These are phyloP conservation scores for Apamea monoglypha DNA, from an alignment of 2,888 invertebrate genomes.

Conservation along the genomic window DNA sequence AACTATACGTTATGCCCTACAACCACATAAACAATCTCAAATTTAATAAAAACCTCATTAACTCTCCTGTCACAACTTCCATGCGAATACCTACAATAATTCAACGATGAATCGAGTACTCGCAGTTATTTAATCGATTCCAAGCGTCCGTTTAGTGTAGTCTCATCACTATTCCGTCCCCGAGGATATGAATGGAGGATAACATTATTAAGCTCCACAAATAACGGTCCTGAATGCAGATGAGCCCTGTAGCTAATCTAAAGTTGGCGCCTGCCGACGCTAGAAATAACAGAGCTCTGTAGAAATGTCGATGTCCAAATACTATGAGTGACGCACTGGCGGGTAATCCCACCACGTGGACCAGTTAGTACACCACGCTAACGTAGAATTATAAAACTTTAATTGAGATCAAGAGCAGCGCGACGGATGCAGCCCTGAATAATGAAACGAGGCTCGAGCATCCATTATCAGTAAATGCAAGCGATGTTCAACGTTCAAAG, in stretches of 20 bases:
- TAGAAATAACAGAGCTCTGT: constrained; percentile 85
- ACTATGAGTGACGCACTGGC: constrained; percentile 78
- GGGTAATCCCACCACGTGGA: constrained; percentile 73
- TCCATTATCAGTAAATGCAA: constrained; percentile 32
- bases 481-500: constrained; percentile 21
- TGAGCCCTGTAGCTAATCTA: constrained; percentile 85
- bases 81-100: constrained; percentile 56
- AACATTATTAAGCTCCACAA: constrained; percentile 82
- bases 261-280: constrained; percentile 83
- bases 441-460: constrained; percentile 13
- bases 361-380: constrained; percentile 1
- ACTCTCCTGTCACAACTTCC: constrained; percentile 65
- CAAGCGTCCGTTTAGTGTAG: constrained; percentile 48
- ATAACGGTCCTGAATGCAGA: constrained; percentile 84
- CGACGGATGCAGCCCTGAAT: constrained; percentile 3
- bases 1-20: constrained; percentile 74
- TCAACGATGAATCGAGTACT: constrained; percentile 48
- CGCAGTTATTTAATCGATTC: constrained; percentile 51
- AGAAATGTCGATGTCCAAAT: constrained; percentile 85
- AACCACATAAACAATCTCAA: constrained; percentile 76
- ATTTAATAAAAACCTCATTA: constrained; percentile 73
- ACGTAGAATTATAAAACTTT: constrained; percentile 29
- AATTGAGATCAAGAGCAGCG: constrained; percentile 26
- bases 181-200: constrained; percentile 80
- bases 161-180: constrained; percentile 66